Evolutionary conservation across 2,797 vertebrate genomes (phyloP), one percentile per base, ranked within the genome.

Genomic region (Clarias pachynema): DNA sequence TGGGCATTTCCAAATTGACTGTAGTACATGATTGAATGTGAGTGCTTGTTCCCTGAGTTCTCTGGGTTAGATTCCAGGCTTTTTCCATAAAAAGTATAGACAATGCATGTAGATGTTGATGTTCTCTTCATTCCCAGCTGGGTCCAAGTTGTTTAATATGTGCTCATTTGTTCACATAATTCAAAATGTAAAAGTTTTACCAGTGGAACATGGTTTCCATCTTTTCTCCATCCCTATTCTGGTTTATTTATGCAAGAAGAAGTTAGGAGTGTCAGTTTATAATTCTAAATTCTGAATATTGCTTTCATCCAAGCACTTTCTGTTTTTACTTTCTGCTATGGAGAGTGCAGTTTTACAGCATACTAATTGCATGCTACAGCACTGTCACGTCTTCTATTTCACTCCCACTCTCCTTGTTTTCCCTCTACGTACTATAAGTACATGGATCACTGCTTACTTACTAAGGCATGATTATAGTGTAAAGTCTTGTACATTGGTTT

Each of bases 351-450:
- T 66, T 78, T n/a, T 82, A 70, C 34, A 69, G 73, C 63, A 82
- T 86, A 65, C 37, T 86, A 83, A 86, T 86, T 86, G 65, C 81
- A 86, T 26, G 63, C 56, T 81, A 63, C 63, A 70, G 22, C 73
- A 81, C 31, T 69, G 34, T 62, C 85, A 83, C 18, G 81, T 83
- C 85, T 86, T 79, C 63, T 12, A 49, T 63, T 72, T 74, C 63
- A 72, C 81, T 72, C 63, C 85, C 85, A 86, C 81, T 79, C 37
- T 70, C 74, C 70, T 70, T 86, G 74, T 44, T 81, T 81, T 83
- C 40, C 79, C 24, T 77, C 18, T 29, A 59, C 0, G 29, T 73
- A 18, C 81, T 78, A 73, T 68, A 77, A 86, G 53, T 53, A 79
- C 65, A 86, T 66, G 57, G 49, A 78, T 69, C 53, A 53, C 26